Evolutionary conservation across 2,888 invertebrate species (phyloP).

Genomic region (Microplitis deprimator): DNA sequence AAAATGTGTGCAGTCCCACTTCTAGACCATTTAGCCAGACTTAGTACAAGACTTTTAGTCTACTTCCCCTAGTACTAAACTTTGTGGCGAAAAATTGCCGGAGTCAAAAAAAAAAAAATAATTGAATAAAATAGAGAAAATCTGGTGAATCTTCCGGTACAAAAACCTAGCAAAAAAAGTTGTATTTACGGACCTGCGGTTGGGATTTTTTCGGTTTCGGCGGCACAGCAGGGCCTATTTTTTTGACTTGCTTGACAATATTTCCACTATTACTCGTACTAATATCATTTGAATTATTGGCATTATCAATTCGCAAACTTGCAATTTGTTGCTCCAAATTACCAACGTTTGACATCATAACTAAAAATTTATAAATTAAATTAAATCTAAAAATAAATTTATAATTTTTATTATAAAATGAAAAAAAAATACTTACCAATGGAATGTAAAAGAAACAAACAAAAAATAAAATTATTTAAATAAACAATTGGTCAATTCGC

Average conservation of each 20-base stretch:
- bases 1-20: too few relatives aligned
- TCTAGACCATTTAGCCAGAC: too few relatives aligned
- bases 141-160: too few relatives aligned
- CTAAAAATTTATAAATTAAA: neutral
- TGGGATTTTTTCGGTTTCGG: constrained; percentile 81
- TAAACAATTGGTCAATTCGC: neutral
- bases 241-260: constrained; percentile 71
- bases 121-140: too few relatives aligned
- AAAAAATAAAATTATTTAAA: neutral
- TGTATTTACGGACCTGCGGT: constrained; percentile 77
- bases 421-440: neutral
- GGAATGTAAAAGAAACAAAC: neutral
- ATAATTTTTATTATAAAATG: neutral
- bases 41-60: too few relatives aligned
- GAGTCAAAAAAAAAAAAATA: too few relatives aligned
- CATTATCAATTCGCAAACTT: constrained; percentile 77
- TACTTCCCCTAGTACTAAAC: too few relatives aligned
- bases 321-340: constrained; percentile 82
- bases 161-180: too few relatives aligned
- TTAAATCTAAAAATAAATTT: neutral
- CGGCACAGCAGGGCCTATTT: constrained; percentile 85
- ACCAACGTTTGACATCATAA: constrained; percentile 73
- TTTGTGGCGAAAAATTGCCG: too few relatives aligned
- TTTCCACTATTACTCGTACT: constrained; percentile 58
- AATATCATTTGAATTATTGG: constrained; percentile 1